These are phyloP conservation scores for Momotus momota DNA, from an alignment of 2,797 vertebrate genomes.

Conservation along the genomic window DNA sequence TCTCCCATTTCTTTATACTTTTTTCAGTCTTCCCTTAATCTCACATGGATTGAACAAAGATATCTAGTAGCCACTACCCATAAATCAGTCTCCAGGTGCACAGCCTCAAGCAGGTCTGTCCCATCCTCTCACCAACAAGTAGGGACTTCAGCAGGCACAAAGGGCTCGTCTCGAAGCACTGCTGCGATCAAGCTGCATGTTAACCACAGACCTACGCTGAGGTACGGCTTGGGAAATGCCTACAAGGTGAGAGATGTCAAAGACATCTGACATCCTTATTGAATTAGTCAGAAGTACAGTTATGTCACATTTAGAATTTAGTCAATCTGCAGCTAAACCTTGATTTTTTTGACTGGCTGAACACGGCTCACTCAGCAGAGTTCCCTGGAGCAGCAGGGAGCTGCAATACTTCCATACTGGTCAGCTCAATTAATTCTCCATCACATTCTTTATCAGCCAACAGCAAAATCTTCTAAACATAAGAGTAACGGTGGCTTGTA, in stretches of 20 bases:
- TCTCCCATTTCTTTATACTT: neutral
- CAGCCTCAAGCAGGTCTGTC: neutral
- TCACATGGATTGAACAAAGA: neutral
- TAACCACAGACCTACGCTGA: neutral
- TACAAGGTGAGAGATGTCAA: neutral
- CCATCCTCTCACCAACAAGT: neutral
- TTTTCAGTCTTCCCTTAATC: neutral
- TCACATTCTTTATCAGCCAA: neutral
- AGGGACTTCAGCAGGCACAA: neutral
- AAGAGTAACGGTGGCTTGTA: neutral
- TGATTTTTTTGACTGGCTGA: neutral
- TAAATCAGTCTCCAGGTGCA: neutral
- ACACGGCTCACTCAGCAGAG: neutral
- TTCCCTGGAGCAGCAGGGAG: neutral
- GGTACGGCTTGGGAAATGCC: neutral
- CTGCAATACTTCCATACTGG: neutral
- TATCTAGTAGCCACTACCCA: neutral
- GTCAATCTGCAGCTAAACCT: neutral
- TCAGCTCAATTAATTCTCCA: neutral
- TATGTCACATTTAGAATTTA: neutral
- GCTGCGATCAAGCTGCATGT: neutral
- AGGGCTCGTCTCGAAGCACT: neutral
- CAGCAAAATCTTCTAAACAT: neutral
- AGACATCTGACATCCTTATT: neutral
- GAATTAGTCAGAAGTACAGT: neutral